Evolutionary conservation across 2,888 invertebrate species (phyloP).

Genomic region (Tricholauxania praeusta): DNA sequence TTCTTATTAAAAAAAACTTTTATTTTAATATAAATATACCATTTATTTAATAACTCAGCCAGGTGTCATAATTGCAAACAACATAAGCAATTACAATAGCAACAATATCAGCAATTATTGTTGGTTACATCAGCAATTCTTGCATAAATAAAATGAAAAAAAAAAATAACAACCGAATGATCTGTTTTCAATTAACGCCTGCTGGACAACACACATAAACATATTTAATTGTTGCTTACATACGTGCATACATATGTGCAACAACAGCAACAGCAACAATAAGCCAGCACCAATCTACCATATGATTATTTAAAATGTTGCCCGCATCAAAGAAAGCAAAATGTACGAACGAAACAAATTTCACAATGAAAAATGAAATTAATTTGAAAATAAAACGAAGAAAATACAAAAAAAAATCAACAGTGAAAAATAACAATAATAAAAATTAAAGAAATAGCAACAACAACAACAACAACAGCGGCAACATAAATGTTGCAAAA

Average conservation of each 20-base stretch:
- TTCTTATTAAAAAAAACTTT: too few species aligned
- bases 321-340: background rate
- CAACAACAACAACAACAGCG: conserved; percentile 7
- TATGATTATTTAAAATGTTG: background rate
- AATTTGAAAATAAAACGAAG: background rate
- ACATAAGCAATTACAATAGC: background rate
- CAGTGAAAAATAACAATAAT: background rate
- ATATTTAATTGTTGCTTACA: too few species aligned
- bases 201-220: background rate
- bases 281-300: too few species aligned
- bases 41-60: too few species aligned
- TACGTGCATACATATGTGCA: background rate
- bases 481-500: background rate
- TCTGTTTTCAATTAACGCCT: conserved; percentile 12
- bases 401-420: background rate
- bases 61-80: background rate
- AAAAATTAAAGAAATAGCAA: background rate
- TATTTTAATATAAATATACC: too few species aligned
- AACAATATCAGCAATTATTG: background rate
- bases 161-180: background rate
- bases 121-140: conserved; percentile 10
- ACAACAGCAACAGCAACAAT: too few species aligned
- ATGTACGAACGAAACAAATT: background rate
- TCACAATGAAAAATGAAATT: background rate
- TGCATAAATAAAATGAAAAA: background rate